Percentiles rank a stretch among this genome's conserved stretches.
Evolutionary conservation across 2,797 vertebrate species (phyloP).

Genomic region (Phataginus tetradactyla): DNA sequence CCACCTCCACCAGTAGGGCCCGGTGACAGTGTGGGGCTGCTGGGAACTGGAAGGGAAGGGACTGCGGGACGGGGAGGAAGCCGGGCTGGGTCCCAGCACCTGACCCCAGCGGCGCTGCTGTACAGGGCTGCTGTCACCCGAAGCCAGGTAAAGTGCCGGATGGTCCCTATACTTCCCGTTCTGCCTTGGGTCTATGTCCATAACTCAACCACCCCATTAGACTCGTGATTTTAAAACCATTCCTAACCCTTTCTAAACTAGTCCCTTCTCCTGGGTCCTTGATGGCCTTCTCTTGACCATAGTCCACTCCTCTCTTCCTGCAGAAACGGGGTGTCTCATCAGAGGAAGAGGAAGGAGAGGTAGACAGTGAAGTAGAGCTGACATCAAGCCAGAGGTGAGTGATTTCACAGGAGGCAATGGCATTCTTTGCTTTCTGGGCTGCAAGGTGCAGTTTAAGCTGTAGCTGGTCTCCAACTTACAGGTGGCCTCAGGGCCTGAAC

Average conservation of each 20-base stretch:
- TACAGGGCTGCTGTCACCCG: conserved; percentile 96
- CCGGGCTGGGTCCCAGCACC: conserved; percentile 88
- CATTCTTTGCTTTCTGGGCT: neutral
- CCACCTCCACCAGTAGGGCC: conserved; percentile 81
- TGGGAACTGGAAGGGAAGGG: conserved; percentile 88
- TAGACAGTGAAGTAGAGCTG: conserved; percentile 96
- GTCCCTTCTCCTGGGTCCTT: neutral
- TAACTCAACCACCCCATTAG: neutral
- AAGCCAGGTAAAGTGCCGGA: conserved; percentile 90
- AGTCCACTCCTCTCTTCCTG: neutral
- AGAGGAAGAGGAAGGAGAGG: conserved; percentile 97
- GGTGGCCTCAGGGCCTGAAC: conserved; percentile 92
- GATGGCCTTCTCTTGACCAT: neutral
- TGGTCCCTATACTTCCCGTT: neutral
- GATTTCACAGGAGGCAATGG: neutral
- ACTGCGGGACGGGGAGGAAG: conserved; percentile 87
- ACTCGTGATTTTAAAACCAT: neutral
- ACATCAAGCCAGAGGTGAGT: conserved; percentile 93
- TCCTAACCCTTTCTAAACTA: neutral
- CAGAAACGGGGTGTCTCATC: conserved; percentile 94
- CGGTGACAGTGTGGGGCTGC: conserved; percentile 83
- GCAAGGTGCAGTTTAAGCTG: neutral
- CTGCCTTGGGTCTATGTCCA: neutral
- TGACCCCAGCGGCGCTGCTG: conserved; percentile 94
- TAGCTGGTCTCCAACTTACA: conserved; percentile 62